Evolutionary conservation across 2,888 invertebrate species (phyloP).

Genomic region (Teinopalpus imperialis): DNA sequence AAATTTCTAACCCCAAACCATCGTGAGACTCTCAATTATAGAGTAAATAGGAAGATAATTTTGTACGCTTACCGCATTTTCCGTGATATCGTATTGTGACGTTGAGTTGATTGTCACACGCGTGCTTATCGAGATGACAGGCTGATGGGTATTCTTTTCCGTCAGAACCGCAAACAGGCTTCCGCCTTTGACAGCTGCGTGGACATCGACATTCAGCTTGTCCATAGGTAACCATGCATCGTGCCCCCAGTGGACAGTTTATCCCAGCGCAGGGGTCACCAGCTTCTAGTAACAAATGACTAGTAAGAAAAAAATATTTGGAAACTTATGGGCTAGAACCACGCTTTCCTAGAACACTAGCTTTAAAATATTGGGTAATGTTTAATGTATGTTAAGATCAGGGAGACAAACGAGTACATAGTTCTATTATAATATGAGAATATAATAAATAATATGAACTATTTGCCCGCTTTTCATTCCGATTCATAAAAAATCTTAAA

Average conservation of each 20-base stretch:
- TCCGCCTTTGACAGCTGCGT: slow-evolving; percentile 83
- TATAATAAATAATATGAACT: too few relatives aligned
- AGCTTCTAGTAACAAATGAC: slow-evolving; percentile 68
- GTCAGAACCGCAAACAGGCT: slow-evolving; percentile 94
- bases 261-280: slow-evolving; percentile 87
- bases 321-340: too few relatives aligned
- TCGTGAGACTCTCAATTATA: background rate
- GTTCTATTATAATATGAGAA: too few relatives aligned
- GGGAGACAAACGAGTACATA: too few relatives aligned
- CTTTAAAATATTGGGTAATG: too few relatives aligned
- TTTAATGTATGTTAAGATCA: too few relatives aligned
- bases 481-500: too few relatives aligned
- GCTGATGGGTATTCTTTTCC: slow-evolving; percentile 92
- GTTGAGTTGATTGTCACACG: slow-evolving; percentile 88
- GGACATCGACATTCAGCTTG: slow-evolving; percentile 84
- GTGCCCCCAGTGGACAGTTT: slow-evolving; percentile 86
- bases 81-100: slow-evolving; percentile 91
- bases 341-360: too few relatives aligned
- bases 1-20: background rate
- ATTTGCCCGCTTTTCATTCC: too few relatives aligned
- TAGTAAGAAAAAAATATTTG: too few relatives aligned
- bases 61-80: slow-evolving; percentile 88
- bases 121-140: slow-evolving; percentile 91
- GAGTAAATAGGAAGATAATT: background rate
- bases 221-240: slow-evolving; percentile 86